Conservation (phyloP, 2,888 invertebrate species). For the Drosophila niveifrons region DNA sequence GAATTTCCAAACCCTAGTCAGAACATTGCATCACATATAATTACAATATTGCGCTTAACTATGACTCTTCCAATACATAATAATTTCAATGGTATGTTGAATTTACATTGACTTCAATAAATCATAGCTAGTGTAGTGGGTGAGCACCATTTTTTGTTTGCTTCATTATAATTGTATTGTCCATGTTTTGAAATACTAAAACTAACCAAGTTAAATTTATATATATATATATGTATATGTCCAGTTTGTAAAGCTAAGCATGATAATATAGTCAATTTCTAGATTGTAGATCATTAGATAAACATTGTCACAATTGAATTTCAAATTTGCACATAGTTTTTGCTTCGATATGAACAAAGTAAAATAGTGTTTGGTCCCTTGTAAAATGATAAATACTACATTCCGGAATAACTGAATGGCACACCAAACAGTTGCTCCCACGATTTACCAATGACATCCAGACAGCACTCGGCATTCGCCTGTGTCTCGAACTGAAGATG, state of each 20-base stretch:
- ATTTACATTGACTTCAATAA: constrained; percentile 42
- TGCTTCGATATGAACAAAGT: constrained; percentile 45
- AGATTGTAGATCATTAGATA: constrained; percentile 24
- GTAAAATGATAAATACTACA: constrained; percentile 49
- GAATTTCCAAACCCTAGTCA: too few species aligned
- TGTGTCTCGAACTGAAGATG: constrained; percentile 85
- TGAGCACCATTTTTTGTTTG: constrained; percentile 47
- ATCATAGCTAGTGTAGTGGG: constrained; percentile 19
- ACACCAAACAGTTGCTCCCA: constrained; percentile 87
- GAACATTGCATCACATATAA: not conserved
- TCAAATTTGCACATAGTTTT: constrained; percentile 25
- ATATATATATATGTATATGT: constrained; percentile 26
- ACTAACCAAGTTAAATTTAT: constrained; percentile 28
- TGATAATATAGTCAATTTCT: constrained; percentile 37
- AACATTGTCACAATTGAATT: constrained; percentile 40
- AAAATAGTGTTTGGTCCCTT: constrained; percentile 42
- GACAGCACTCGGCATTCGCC: constrained; percentile 85
- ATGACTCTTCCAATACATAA: constrained; percentile 8
- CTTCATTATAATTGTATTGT: constrained; percentile 50
- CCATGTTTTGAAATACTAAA: constrained; percentile 38
- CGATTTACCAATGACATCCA: constrained; percentile 86
- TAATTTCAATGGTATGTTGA: constrained; percentile 14
- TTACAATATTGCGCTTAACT: constrained; percentile 5
- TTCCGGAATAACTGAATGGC: constrained; percentile 74
- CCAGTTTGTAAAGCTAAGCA: constrained; percentile 39